phyloP scores from a whole-genome alignment of 2,888 invertebrate species.

The Chrysolina haemoptera region DNA sequence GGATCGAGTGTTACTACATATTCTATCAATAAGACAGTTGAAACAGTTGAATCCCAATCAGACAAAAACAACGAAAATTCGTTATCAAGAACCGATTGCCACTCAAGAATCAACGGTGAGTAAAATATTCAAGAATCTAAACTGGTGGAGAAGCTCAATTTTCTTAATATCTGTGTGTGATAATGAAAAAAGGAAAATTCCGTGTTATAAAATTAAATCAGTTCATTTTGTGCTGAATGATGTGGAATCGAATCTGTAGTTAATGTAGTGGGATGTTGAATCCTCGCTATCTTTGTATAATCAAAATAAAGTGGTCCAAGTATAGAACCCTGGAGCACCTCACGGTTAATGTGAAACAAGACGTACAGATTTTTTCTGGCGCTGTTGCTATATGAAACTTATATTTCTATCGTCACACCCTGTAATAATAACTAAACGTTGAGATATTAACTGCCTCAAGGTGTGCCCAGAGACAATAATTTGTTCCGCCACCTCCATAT shows the following conservation, averaged over 20 bases:
- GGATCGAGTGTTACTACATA: conserved; percentile 57
- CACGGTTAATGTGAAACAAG: too few relatives aligned
- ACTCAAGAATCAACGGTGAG: conserved; percentile 43
- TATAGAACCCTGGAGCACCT: too few relatives aligned
- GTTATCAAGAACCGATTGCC: conserved; percentile 36
- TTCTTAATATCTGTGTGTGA: too few relatives aligned
- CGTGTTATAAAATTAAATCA: too few relatives aligned
- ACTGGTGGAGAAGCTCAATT: too few relatives aligned
- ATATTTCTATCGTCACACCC: conserved; percentile 1
- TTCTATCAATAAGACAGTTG: conserved; percentile 47
- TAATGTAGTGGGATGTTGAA: too few relatives aligned
- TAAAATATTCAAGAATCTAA: neutral
- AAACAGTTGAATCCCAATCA: conserved; percentile 37
- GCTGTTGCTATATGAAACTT: neutral
- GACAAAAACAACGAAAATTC: conserved; percentile 47
- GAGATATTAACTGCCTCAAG: conserved; percentile 22
- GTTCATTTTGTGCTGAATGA: too few relatives aligned
- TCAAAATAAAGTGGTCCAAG: too few relatives aligned
- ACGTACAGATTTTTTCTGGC: neutral
- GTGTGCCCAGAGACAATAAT: conserved; percentile 42
- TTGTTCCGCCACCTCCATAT: conserved; percentile 45
- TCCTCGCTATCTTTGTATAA: too few relatives aligned
- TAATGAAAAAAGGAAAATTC: too few relatives aligned
- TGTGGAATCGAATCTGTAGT: too few relatives aligned
- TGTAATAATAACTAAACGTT: neutral